A percentile compares a stretch with the other conserved stretches of the same genome.
Evolutionary conservation across 2,797 vertebrate genomes (phyloP).

Genomic region (Acropternis orthonyx): DNA sequence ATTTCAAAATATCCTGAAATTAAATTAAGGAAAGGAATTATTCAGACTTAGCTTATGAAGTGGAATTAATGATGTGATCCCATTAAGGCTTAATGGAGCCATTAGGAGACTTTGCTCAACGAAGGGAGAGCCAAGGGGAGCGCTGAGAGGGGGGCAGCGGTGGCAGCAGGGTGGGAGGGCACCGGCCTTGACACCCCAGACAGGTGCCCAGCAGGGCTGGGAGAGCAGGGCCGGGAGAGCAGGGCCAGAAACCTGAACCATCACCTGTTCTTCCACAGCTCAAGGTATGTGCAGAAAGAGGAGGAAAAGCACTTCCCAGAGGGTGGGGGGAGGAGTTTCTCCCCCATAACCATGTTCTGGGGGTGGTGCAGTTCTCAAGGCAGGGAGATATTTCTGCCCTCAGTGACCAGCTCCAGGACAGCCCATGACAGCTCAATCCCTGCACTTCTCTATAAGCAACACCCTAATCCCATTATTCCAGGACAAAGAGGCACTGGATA

Average conservation of each 20-base stretch:
- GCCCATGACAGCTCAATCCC: background rate
- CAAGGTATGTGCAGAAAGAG: background rate
- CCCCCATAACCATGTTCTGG: background rate
- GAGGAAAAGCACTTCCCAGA: background rate
- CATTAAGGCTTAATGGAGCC: background rate
- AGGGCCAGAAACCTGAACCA: background rate
- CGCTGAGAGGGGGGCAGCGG: background rate
- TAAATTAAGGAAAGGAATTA: background rate
- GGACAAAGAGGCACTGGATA: background rate
- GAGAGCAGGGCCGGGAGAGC: background rate
- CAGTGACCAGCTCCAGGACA: background rate
- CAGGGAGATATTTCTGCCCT: background rate
- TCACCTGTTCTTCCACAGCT: background rate
- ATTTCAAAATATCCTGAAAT: background rate
- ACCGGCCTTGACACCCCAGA: no score
- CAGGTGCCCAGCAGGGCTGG: background rate
- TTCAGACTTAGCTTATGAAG: background rate
- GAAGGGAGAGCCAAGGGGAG: background rate
- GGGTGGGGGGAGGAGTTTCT: background rate
- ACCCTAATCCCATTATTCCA: background rate
- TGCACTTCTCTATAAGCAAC: background rate
- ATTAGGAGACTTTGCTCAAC: background rate
- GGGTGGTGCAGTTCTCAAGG: accelerated
- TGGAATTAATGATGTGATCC: background rate
- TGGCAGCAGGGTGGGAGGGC: no score